These are phyloP conservation scores for Acronicta psi DNA, from an alignment of 2,888 invertebrate genomes.

Conservation along the genomic window DNA sequence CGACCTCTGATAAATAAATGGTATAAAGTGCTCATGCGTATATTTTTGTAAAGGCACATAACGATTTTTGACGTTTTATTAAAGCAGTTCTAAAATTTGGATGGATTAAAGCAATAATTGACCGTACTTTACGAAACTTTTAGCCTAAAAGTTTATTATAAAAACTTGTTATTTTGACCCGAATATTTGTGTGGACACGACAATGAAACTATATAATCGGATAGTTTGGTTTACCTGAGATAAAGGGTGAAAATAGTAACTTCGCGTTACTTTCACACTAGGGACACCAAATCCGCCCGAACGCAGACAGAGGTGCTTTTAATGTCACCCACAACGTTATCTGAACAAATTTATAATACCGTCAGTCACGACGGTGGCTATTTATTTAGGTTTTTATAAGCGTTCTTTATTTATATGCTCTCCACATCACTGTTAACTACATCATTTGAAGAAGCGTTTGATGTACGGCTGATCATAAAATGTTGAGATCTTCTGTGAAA, in stretches of 20 bases:
- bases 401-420: conserved; percentile 39
- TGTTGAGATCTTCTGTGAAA: conserved; percentile 28
- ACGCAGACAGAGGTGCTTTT: conserved; percentile 51
- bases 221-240: conserved; percentile 39
- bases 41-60: conserved; percentile 15
- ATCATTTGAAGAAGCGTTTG: conserved; percentile 44
- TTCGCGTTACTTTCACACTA: conserved; percentile 35
- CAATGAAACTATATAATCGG: conserved; percentile 28
- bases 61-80: conserved; percentile 4
- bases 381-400: conserved; percentile 56
- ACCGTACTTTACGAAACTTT: conserved; percentile 1
- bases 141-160: neutral
- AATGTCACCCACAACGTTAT: conserved; percentile 55
- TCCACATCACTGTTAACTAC: conserved; percentile 41
- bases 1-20: conserved; percentile 33
- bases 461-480: conserved; percentile 44
- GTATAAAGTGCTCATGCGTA: conserved; percentile 30
- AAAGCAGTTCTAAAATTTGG: conserved; percentile 5
- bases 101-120: conserved; percentile 6
- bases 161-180: conserved; percentile 7
- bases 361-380: conserved; percentile 38
- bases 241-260: conserved; percentile 35
- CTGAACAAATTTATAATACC: conserved; percentile 57
- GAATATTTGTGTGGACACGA: neutral
- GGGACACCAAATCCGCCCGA: conserved; percentile 40